Percentiles rank a stretch among this genome's conserved stretches.
phyloP scores from a whole-genome alignment of 2,113 vertebrate genomes.

The Xyliphius kryptos region DNA sequence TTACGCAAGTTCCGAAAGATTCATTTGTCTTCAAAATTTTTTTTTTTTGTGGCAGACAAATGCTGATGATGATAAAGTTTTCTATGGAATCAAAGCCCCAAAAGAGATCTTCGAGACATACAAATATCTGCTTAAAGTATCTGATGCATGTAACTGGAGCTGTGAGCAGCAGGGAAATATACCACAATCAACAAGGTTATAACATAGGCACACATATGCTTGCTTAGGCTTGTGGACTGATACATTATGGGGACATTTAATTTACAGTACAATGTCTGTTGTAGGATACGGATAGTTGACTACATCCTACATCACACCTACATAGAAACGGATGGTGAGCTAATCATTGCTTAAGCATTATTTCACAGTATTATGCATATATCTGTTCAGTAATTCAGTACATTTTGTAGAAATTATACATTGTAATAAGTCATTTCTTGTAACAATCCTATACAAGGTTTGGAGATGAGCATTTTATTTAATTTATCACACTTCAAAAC shows the following conservation, averaged over 20 bases:
- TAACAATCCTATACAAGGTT: no score
- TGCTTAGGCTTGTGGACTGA: no score
- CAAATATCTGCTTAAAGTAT: conserved; percentile 64
- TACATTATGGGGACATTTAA: no score
- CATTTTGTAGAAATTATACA: no score
- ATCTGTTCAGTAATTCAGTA: no score
- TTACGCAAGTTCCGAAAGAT: no score
- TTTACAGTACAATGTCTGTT: conserved; percentile 37
- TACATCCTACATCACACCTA: conserved; percentile 70
- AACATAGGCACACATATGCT: conserved; percentile 4
- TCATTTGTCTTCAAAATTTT: no score
- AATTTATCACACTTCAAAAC: no score
- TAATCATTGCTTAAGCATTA: no score
- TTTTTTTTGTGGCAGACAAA: conserved; percentile 57
- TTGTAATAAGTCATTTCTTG: no score
- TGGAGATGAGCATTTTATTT: no score
- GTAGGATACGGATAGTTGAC: conserved; percentile 80
- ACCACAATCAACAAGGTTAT: conserved; percentile 68
- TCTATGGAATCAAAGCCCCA: conserved; percentile 74
- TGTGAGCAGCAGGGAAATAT: conserved; percentile 31
- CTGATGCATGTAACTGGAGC: conserved; percentile 61
- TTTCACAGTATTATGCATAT: no score
- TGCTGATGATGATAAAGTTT: conserved; percentile 62
- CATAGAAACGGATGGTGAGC: conserved; percentile 56
- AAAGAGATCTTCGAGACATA: conserved; percentile 67